Percentiles rank a stretch among this genome's conserved stretches.
phyloP scores from a whole-genome alignment of 2,797 vertebrate species.

The Fistularia commersonii region DNA sequence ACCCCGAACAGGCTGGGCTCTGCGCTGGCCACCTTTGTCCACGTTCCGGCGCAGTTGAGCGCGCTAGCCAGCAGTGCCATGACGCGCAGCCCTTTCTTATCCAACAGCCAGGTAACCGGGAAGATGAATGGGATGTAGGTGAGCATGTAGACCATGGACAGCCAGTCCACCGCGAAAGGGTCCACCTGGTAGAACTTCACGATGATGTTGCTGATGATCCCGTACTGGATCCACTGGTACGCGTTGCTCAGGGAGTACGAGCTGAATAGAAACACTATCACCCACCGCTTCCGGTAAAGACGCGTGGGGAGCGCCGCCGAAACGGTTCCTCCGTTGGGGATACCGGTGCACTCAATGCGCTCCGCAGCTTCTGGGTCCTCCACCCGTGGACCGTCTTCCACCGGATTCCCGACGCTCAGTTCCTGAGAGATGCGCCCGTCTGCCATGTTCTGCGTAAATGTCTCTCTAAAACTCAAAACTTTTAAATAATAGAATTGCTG shows the following conservation, averaged over 20 bases:
- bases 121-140: conserved; percentile 90
- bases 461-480: too few relatives aligned
- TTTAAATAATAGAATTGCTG: background rate
- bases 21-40: conserved; percentile 90
- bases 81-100: conserved; percentile 83
- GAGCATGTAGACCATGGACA: conserved; percentile 94
- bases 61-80: conserved; percentile 82
- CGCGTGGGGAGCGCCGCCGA: conserved; percentile 25
- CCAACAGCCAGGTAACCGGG: conserved; percentile 91
- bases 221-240: conserved; percentile 97
- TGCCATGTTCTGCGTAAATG: conserved; percentile 26
- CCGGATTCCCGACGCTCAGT: background rate
- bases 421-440: background rate
- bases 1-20: conserved; percentile 76
- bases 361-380: conserved; percentile 9
- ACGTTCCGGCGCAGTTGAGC: conserved; percentile 87
- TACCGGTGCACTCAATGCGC: conserved; percentile 15
- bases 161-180: conserved; percentile 82
- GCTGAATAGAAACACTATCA: conserved; percentile 85
- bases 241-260: conserved; percentile 89
- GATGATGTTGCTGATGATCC: conserved; percentile 89
- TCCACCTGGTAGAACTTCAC: conserved; percentile 83
- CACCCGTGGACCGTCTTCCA: background rate
- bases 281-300: conserved; percentile 79
- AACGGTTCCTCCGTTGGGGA: conserved; percentile 25